phyloP scores from a whole-genome alignment of 2,113 vertebrate species.

The Cinclus mexicanus region DNA sequence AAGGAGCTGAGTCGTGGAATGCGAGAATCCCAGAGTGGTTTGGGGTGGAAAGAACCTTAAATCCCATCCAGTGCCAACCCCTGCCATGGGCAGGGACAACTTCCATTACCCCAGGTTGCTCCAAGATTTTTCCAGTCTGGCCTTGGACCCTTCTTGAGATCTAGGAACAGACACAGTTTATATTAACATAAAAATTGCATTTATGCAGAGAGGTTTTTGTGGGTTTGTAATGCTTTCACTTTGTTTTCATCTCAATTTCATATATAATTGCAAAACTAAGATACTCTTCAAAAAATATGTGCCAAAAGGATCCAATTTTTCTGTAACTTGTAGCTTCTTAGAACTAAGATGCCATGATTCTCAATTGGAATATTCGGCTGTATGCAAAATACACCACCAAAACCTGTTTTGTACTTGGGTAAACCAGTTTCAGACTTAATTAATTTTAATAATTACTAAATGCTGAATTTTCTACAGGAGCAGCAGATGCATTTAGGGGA shows the following conservation, averaged over 20 bases:
- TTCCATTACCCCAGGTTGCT: no score
- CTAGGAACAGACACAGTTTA: neutral
- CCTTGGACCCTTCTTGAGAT: neutral
- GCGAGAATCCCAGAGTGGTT: no score
- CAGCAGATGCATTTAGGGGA: neutral
- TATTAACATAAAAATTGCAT: no score
- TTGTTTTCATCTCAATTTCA: neutral
- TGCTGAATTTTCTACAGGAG: neutral
- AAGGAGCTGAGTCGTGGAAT: no score
- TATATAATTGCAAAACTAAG: neutral
- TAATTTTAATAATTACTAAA: neutral
- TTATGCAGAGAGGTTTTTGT: neutral
- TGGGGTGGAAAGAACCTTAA: no score
- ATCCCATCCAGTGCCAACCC: no score
- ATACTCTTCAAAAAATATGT: neutral
- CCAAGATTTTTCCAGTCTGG: neutral
- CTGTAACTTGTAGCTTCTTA: neutral
- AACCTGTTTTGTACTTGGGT: neutral
- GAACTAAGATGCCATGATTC: neutral
- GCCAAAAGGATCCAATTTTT: neutral
- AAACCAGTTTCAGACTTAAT: neutral
- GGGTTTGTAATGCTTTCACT: neutral
- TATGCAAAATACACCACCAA: neutral
- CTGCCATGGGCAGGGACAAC: no score
- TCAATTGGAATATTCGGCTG: neutral